Evolutionary conservation across 2,113 vertebrate species (phyloP).

Genomic region (Prunella fulvescens): DNA sequence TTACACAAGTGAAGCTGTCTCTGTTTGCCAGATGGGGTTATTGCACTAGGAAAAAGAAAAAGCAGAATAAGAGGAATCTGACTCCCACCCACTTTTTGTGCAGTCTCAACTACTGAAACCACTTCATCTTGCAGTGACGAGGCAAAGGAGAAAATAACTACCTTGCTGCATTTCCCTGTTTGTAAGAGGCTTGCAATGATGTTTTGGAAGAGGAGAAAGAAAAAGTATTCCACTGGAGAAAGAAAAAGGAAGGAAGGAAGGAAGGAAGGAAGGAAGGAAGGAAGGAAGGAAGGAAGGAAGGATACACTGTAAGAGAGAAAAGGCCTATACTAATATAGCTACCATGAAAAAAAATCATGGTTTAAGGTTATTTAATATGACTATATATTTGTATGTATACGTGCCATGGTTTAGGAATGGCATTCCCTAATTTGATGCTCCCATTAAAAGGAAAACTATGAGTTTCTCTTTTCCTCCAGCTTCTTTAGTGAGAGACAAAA

Average conservation of each 20-base stretch:
- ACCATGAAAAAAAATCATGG: not conserved
- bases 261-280: not conserved
- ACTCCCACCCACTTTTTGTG: not conserved
- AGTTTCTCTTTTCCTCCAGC: not conserved
- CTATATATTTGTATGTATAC: not conserved
- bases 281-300: not conserved
- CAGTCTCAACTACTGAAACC: not conserved
- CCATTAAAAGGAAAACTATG: accelerated
- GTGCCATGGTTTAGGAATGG: accelerated
- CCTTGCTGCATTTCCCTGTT: not conserved
- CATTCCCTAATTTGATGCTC: not conserved
- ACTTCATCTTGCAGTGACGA: accelerated
- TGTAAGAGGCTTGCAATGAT: not conserved
- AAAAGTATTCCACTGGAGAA: not conserved
- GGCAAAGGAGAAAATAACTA: not conserved
- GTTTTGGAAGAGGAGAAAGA: not conserved
- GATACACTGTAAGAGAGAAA: not conserved
- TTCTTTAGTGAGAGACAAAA: not conserved
- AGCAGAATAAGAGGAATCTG: not conserved
- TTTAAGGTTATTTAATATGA: not conserved
- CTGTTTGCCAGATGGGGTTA: not conserved
- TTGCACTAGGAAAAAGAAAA: not conserved
- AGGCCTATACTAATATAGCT: not conserved
- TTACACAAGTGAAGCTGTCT: not conserved
- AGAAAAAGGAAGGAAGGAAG: not conserved